Evolutionary conservation across 2,113 vertebrate species (phyloP), one percentile per base, ranked within the genome.

Genomic region (Larimichthys crocea): DNA sequence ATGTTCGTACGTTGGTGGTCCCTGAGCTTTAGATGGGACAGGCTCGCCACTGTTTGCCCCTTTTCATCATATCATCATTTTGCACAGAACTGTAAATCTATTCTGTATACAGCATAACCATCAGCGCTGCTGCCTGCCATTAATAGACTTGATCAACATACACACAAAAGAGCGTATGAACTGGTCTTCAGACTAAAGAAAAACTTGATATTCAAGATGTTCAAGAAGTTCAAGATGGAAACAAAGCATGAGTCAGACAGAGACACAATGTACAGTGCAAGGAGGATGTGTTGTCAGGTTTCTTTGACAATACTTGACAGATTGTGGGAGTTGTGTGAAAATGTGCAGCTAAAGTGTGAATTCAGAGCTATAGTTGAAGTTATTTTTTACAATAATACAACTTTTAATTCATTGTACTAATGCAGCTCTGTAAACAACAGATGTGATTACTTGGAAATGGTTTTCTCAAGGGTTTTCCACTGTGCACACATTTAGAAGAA

Each of bases 391-490:
- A 72, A 44, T 76, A 62, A 68, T 64, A 64, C 6, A 76, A 48
- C 53, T 74, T 83, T 68, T 48, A 59, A 76, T 68, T 81, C 44
- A 80, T 88, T 69, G 62, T 59, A 72, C 24, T 53, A 73, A 71
- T 49, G 75, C 6, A 0, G 17, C 62, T 78, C 4, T 31, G 72
- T 80, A 88, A 88, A 87, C 87, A 91, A 80, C 87, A 89, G 82
- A 89, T 86, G 83, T 44, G 66, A 83, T 79, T 81, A 19, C 35
- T 26, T 67, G 63, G 29, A 83, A 75, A 59, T 29, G 0, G 3
- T 60, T 65, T 62, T 82, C 81, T 68, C 73, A 15, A 20, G 66
- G 20, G 79, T 42, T 29, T 74, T 82, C 42, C 22, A 15, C 73
- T 84, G 75, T 42, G 66, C 46, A 53, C 19, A 72, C 42, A 74